Conservation (phyloP, 2,797 vertebrate species). For the Neostethus bicornis region DNA sequence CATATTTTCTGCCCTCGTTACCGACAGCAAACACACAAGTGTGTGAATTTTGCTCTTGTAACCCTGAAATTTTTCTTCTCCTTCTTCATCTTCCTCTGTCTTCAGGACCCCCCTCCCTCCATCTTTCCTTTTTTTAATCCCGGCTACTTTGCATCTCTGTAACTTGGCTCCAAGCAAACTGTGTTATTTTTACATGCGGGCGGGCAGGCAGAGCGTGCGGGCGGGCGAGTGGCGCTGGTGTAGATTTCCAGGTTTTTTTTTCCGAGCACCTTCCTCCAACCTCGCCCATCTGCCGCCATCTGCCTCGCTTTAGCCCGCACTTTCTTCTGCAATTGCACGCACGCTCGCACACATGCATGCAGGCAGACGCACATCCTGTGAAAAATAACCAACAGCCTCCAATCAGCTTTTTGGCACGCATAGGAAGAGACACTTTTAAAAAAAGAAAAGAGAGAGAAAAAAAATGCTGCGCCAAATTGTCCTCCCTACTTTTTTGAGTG, state of each 20-base stretch:
- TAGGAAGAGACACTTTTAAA: constrained; percentile 85
- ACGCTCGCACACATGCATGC: constrained; percentile 44
- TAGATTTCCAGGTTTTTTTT: constrained; percentile 95
- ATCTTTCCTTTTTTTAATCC: constrained; percentile 75
- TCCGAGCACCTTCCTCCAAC: constrained; percentile 98
- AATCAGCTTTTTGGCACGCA: constrained; percentile 98
- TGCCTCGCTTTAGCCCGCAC: constrained; percentile 98
- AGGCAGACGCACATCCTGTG: constrained; percentile 86
- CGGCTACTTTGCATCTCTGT: constrained; percentile 87
- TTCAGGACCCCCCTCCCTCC: constrained; percentile 45
- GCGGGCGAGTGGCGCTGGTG: constrained; percentile 83
- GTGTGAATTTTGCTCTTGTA: constrained; percentile 68
- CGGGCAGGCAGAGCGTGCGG: constrained; percentile 73
- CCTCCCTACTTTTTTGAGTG: constrained; percentile 91
- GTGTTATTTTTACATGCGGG: constrained; percentile 98
- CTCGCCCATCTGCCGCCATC: constrained; percentile 99
- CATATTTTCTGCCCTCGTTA: constrained; percentile 60
- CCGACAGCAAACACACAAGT: constrained; percentile 58
- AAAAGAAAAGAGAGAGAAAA: constrained; percentile 77
- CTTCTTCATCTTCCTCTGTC: constrained; percentile 69
- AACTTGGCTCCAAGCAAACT: constrained; percentile 90
- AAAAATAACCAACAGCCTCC: constrained; percentile 99
- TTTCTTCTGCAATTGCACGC: constrained; percentile 91
- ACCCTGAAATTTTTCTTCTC: constrained; percentile 72
- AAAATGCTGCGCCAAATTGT: constrained; percentile 94